A percentile compares a stretch with the other conserved stretches of the same genome.
Conservation (phyloP, 1,140 invertebrate species). For the Drosophila navojoa region DNA sequence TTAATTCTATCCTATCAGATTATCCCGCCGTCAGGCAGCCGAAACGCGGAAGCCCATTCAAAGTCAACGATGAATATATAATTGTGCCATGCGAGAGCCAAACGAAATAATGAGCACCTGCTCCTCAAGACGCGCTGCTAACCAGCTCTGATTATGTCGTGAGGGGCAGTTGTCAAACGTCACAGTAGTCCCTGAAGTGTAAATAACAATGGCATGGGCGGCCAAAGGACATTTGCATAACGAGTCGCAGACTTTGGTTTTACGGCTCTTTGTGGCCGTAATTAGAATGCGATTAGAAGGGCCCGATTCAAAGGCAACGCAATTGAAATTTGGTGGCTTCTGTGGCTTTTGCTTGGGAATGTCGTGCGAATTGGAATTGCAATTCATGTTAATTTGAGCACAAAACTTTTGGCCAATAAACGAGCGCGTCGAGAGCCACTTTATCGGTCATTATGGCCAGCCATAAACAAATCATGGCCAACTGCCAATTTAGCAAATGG, state of each 20-base stretch:
- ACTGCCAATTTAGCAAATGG: slow-evolving; percentile 51
- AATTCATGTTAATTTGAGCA: slow-evolving; percentile 63
- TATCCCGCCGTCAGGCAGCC: slow-evolving; percentile 33
- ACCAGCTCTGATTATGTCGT: not conserved
- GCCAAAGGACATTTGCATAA: slow-evolving; percentile 43
- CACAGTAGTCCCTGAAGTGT: not conserved
- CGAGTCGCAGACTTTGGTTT: slow-evolving; percentile 10
- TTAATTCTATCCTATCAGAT: slow-evolving; percentile 55
- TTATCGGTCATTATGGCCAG: slow-evolving; percentile 65
- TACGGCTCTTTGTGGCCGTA: slow-evolving; percentile 20
- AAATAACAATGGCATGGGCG: slow-evolving; percentile 7
- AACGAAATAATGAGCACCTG: slow-evolving; percentile 14
- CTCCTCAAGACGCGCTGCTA: slow-evolving; percentile 3
- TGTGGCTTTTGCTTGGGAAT: slow-evolving; percentile 29
- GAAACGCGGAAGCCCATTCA: slow-evolving; percentile 13
- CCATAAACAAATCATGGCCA: slow-evolving; percentile 70
- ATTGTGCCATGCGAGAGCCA: slow-evolving; percentile 13
- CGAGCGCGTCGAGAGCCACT: slow-evolving; percentile 45
- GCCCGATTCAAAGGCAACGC: slow-evolving; percentile 28
- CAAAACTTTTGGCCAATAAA: slow-evolving; percentile 55
- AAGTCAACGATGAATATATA: not conserved
- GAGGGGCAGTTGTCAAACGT: slow-evolving; percentile 18
- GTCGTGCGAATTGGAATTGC: slow-evolving; percentile 73
- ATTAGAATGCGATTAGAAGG: slow-evolving; percentile 37
- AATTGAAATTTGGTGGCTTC: slow-evolving; percentile 34